Percentiles rank a stretch among this genome's conserved stretches.
Evolutionary conservation across 2,797 vertebrate genomes (phyloP).

Genomic region (Otus scops): DNA sequence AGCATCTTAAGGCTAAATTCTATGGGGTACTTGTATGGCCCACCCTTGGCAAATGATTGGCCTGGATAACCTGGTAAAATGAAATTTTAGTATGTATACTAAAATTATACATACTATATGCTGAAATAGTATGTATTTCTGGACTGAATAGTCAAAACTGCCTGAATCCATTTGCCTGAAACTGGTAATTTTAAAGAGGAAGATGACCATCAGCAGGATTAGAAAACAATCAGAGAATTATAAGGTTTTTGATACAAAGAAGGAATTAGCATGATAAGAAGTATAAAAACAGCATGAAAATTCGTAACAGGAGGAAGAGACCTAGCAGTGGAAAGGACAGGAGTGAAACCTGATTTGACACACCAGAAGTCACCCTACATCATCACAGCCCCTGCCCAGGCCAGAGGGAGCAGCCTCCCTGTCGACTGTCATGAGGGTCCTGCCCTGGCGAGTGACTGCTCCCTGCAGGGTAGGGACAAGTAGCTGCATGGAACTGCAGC

Average conservation of each 20-base stretch:
- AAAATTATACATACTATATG: too few species aligned
- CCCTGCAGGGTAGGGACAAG: accelerated
- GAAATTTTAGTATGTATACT: background rate
- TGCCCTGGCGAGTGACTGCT: background rate
- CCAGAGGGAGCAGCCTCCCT: background rate
- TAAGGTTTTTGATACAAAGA: background rate
- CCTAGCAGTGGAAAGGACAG: background rate
- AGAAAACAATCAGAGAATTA: background rate
- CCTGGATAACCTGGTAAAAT: background rate
- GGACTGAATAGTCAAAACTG: background rate
- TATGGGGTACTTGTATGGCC: background rate
- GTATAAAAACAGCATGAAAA: background rate
- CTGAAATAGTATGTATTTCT: background rate
- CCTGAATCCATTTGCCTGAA: background rate
- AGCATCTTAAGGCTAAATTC: background rate
- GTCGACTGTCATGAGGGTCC: accelerated
- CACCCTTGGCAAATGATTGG: background rate
- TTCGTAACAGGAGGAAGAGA: background rate
- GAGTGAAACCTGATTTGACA: background rate
- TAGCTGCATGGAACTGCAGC: accelerated
- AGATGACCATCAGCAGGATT: background rate
- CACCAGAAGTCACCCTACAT: background rate
- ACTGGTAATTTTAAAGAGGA: background rate
- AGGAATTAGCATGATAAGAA: background rate
- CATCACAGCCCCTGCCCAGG: too few species aligned